A percentile compares a stretch with the other conserved stretches of the same genome.
Evolutionary conservation across 2,888 invertebrate species (phyloP).

Genomic region (Leucophenga montana): DNA sequence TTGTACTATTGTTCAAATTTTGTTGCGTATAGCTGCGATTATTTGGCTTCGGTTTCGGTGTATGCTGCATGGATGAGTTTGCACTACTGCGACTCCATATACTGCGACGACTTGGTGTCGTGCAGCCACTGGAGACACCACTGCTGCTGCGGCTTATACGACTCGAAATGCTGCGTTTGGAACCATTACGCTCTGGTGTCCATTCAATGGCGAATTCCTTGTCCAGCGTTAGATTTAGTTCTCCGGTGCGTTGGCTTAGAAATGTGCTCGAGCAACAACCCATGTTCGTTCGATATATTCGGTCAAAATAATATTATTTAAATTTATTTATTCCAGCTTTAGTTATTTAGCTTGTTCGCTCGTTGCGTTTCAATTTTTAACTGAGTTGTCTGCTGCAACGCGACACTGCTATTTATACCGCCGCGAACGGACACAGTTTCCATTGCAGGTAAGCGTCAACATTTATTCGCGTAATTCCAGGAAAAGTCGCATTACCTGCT

Average conservation of each 20-base stretch:
- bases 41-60: not conserved
- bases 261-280: conserved; percentile 62
- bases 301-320: not conserved
- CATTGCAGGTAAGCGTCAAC: conserved; percentile 30
- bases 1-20: no score
- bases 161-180: conserved; percentile 41
- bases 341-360: not conserved
- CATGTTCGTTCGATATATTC: conserved; percentile 47
- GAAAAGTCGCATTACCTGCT: conserved; percentile 45
- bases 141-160: conserved; percentile 46
- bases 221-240: conserved; percentile 31
- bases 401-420: conserved; percentile 47
- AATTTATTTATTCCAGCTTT: not conserved
- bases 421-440: not conserved
- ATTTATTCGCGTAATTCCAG: conserved; percentile 47
- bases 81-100: conserved; percentile 48
- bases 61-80: not conserved
- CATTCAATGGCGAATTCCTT: conserved; percentile 27
- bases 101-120: conserved; percentile 43
- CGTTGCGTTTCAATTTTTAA: conserved; percentile 22
- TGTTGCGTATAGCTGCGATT: not conserved
- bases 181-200: conserved; percentile 25
- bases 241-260: conserved; percentile 31
- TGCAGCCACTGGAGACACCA: conserved; percentile 44
- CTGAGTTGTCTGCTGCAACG: conserved; percentile 37